A percentile compares a stretch with the other conserved stretches of the same genome.
These are phyloP conservation scores for Zoanthus solanderi DNA, from an alignment of 92 coral and sea anemone species.

Conservation along the genomic window DNA sequence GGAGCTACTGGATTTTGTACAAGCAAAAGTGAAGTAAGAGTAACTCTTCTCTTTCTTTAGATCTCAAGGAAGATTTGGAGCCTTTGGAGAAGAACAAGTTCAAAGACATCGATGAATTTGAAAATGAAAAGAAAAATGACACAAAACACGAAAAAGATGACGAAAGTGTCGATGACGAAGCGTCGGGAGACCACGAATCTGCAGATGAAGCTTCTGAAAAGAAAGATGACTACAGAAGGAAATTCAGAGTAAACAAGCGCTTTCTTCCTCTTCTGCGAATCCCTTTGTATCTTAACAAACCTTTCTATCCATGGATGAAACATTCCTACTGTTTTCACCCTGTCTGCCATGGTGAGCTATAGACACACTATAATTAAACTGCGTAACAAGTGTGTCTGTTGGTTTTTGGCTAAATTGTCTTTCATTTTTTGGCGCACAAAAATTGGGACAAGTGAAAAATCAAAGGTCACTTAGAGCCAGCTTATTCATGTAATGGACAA, in stretches of 20 bases:
- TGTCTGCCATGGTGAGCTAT: slow-evolving; percentile 42
- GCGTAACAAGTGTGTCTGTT: background rate
- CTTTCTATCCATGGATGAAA: slow-evolving; percentile 48
- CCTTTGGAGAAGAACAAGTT: slow-evolving; percentile 19
- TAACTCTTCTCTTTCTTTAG: background rate
- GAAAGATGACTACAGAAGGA: background rate
- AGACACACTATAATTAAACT: background rate
- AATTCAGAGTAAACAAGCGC: slow-evolving; percentile 25
- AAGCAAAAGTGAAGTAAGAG: background rate
- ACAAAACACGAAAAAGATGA: slow-evolving; percentile 24
- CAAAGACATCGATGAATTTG: slow-evolving; percentile 26
- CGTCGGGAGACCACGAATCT: slow-evolving; percentile 19
- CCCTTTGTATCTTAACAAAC: slow-evolving; percentile 43
- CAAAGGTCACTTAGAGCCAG: no score
- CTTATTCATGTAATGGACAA: no score
- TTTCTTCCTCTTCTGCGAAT: slow-evolving; percentile 40
- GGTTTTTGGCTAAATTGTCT: no score
- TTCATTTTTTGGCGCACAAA: no score
- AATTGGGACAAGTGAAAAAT: no score
- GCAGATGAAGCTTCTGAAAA: slow-evolving; percentile 18
- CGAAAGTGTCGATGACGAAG: slow-evolving; percentile 14
- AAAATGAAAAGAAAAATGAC: slow-evolving; percentile 16
- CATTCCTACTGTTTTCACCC: slow-evolving; percentile 48
- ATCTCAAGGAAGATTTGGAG: slow-evolving; percentile 29
- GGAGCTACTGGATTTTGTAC: background rate